phyloP scores from a whole-genome alignment of 2,797 vertebrate species.

The Nasua narica region DNA sequence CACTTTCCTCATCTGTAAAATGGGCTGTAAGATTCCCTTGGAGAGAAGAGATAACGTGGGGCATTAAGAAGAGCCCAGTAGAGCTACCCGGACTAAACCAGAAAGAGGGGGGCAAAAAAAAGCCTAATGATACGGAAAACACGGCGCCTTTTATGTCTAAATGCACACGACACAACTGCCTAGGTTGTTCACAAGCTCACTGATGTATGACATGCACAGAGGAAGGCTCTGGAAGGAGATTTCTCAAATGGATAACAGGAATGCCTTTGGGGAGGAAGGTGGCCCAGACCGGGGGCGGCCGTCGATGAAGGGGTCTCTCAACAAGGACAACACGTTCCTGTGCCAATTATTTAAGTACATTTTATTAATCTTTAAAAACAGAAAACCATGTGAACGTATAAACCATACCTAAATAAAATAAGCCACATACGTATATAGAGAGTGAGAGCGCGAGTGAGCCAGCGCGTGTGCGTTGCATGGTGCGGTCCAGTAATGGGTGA shows the following conservation, averaged over 20 bases:
- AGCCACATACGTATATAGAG: accelerated
- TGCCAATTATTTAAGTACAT: background rate
- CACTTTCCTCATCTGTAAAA: background rate
- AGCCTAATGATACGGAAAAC: accelerated
- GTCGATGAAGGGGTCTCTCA: background rate
- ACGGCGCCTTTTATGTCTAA: background rate
- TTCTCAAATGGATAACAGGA: accelerated
- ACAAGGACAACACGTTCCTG: background rate
- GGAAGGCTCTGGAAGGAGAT: background rate
- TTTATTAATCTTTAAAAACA: background rate
- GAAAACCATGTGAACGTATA: background rate
- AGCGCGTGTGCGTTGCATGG: accelerated
- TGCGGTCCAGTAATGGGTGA: accelerated
- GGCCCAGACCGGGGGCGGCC: background rate
- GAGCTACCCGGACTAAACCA: background rate
- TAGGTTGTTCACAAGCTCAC: background rate
- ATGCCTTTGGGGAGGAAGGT: background rate
- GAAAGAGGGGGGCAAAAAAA: background rate
- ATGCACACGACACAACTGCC: accelerated
- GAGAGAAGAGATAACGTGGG: accelerated
- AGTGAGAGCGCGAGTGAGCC: background rate
- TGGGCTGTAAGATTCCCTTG: background rate
- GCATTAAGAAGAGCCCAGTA: background rate
- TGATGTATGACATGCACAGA: accelerated
- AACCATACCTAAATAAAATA: background rate